phyloP scores from a whole-genome alignment of 53 echinoderm and acorn worm genomes.

The Apostichopus leukothele region DNA sequence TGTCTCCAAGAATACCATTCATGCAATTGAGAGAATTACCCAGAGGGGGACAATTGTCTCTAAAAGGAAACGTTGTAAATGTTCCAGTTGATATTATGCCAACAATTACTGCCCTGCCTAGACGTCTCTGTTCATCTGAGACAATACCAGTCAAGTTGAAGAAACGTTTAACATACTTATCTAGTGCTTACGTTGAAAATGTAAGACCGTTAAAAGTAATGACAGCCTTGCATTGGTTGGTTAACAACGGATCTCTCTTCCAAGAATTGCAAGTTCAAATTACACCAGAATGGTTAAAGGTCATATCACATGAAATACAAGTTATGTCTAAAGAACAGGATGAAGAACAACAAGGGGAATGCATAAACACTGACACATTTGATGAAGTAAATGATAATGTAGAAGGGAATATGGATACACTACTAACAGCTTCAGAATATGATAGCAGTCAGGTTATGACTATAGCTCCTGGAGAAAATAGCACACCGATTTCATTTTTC shows the following conservation, averaged over 20 bases:
- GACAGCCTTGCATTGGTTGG: slow-evolving; percentile 47
- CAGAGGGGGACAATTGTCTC: slow-evolving; percentile 53
- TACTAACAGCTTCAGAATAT: slow-evolving; percentile 23
- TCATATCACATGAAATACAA: too few species aligned
- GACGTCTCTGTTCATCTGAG: slow-evolving; percentile 18
- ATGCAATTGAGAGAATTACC: slow-evolving; percentile 64
- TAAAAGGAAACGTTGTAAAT: slow-evolving; percentile 64
- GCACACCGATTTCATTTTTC: slow-evolving; percentile 45
- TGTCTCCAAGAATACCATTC: slow-evolving; percentile 60
- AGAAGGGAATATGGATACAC: slow-evolving; percentile 32
- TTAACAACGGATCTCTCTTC: slow-evolving; percentile 39
- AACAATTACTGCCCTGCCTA: slow-evolving; percentile 51
- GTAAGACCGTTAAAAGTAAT: slow-evolving; percentile 52
- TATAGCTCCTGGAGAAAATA: slow-evolving; percentile 55
- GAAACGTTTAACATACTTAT: slow-evolving; percentile 15
- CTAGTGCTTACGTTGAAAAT: slow-evolving; percentile 42
- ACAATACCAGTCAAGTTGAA: slow-evolving; percentile 62
- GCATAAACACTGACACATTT: not conserved
- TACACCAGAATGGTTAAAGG: too few species aligned
- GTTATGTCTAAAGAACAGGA: not conserved
- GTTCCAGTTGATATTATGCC: slow-evolving; percentile 54
- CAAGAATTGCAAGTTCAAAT: slow-evolving; percentile 27
- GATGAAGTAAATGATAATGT: not conserved
- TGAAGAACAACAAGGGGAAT: not conserved
- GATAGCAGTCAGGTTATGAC: slow-evolving; percentile 32